These are phyloP conservation scores for Acanthisitta chloris DNA, from an alignment of 2,113 vertebrate species.

Conservation along the genomic window DNA sequence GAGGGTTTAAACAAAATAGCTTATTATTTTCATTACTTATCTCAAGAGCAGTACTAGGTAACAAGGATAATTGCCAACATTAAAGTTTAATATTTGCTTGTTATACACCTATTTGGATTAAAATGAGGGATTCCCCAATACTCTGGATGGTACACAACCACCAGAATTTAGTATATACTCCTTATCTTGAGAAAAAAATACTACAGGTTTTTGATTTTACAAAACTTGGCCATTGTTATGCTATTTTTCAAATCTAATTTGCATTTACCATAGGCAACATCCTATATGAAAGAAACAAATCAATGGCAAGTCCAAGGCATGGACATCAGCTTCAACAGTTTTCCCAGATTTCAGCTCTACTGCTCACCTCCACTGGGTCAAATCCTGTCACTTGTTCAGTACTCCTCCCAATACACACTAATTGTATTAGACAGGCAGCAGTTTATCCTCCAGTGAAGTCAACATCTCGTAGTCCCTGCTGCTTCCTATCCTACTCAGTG, in stretches of 20 bases:
- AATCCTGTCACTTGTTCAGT: not conserved
- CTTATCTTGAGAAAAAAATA: not conserved
- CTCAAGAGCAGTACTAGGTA: not conserved
- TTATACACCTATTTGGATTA: fast-evolving
- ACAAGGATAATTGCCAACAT: not conserved
- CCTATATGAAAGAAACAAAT: fast-evolving
- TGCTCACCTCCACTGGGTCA: not conserved
- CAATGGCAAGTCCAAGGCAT: not conserved
- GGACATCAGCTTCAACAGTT: not conserved
- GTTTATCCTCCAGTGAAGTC: not conserved
- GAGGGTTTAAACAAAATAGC: no score
- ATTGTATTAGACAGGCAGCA: not conserved
- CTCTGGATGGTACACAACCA: not conserved
- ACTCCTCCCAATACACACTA: not conserved
- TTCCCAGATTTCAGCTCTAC: not conserved
- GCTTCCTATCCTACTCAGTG: not conserved
- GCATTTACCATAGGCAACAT: not conserved
- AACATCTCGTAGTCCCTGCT: not conserved
- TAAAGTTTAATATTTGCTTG: not conserved
- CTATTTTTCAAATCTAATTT: not conserved
- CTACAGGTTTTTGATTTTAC: not conserved
- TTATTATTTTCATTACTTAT: not conserved
- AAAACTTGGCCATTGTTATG: not conserved
- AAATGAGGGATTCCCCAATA: not conserved
- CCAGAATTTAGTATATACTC: not conserved